Base-by-base conservation (phyloP, 2,888 invertebrate species). In the Spisula subtruncata region DNA sequence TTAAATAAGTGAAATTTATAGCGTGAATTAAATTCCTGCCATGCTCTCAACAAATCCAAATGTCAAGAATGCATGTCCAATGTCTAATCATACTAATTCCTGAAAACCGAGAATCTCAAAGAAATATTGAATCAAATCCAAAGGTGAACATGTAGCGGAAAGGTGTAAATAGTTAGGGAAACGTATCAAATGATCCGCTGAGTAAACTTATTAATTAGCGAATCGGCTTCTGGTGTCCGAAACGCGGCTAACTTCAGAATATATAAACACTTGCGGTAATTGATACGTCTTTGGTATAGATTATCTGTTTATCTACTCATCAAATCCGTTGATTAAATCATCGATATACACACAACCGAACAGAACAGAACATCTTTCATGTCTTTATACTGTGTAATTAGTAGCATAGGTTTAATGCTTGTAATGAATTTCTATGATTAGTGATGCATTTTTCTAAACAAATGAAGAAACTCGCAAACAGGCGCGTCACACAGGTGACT, bases 161-260 rank as follows among this genome's bases (percentile, higher is more conserved):
- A 83, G 84, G 60, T 85, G 85, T 51, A 79, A 85, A 80, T 80
- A 79, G 85, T 85, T 85, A 85, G 35, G 25, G n/a, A 85, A 56
- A 80, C n/a, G 84, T 89, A 89, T 89, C 89, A 81, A 83, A 81
- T 89, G 41, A 84, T 89, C 60, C 80, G 51, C 80, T 66, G 81
- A 87, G 89, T 89, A 89, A 89, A 89, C 89, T 56, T 46, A 89
- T 87, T 85, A 89, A 89, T 89, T 89, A 89, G 81, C 54, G 25
- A 56, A 46, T n/a, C 35, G 48, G 56, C 87, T 79, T 71, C 79
- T 84, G 87, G 86, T 89, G 85, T 85, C 85, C 85, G 85, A 85
- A 80, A 51, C 79, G 41, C 32, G 85, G 85, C 56, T 56, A 79
- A 79, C 54, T 79, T 85, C 85, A 32, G 80, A 41, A 80, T 54